Evolutionary conservation across 1,140 invertebrate genomes (phyloP), one percentile per base, ranked within the genome.

Genomic region (Diprion similis): DNA sequence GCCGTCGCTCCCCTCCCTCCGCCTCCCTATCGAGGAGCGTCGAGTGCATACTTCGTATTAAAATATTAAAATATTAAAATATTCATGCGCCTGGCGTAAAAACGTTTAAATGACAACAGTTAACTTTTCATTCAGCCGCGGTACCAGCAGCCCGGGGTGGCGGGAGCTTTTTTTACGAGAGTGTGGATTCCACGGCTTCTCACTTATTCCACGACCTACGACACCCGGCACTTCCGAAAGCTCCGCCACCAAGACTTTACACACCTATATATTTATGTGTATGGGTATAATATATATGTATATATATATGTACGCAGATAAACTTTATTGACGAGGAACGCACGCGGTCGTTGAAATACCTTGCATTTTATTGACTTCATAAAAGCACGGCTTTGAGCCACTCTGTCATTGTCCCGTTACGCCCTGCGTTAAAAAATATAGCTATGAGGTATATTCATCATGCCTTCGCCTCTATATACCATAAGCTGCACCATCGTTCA

Each of bases 61-160:
- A 87, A 86, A 87, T 86, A 87, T 87, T 87, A 84, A 87, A 86
- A 87, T 86, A 87, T 87, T 86, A 85, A 86, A 59, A 59, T 59
- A 59, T 59, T 59, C 51, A 59, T 59, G 51, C 86, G 85, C 81
- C 78, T 72, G 76, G 76, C 79, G 81, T 84, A 84, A 85, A 85
- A 78, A 79, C 79, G 81, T 78, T 79, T 80, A 83, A 86, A 86
- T 86, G 85, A 86, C 79, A 78, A 73, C 79, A 80, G 82, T 85
- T 85, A 82, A 78, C 80, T 79, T 79, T 77, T 81, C 81, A 82
- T 87, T 85, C 81, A 82, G 80, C 81, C 82, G 79, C 73, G 78
- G 75, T 71, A 78, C 76, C 76, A 72, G 71, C 24, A 37, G 24
- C 24, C 51, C 10, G 10, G 46, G n/a, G 51, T 13, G 51, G 24